Evolutionary conservation across 2,113 vertebrate genomes (phyloP), one percentile per base, ranked within the genome.

Genomic region (Corynorhinus townsendii): DNA sequence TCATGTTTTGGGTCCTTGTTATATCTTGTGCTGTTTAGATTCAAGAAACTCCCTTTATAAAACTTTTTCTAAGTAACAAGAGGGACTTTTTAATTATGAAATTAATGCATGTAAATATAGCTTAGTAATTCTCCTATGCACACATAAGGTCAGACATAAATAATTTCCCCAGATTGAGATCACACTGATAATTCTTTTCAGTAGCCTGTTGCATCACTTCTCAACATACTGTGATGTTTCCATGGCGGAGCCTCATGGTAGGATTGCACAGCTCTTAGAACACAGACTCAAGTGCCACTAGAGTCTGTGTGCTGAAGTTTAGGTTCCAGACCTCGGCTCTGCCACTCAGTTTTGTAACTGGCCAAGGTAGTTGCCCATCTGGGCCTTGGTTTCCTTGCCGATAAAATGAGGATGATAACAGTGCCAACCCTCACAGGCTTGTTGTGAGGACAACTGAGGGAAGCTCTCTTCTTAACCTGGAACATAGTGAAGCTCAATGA

Each of bases 61-160:
- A 38, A 16, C 26, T 45, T 72, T 79, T 88, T 43, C 11, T 54
- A 86, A 81, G 43, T 80, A 84, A 64, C 33, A 69, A 7, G 45
- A 77, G 28, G 11, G 19, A 72, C 56, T 64, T 83, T 90, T 43
- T 91, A 45, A 85, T 30, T 49, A 76, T 71, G 68, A 95, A 43
- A 64, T 5, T 81, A 95, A 88, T 49, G 38, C 38, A n/a, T 45
- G 14, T 49, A 68, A 81, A 80, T 73, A 62, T 26, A 69, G 19
- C 15, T n/a, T 52, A 56, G 56, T 45, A 43, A 73, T 56, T 85
- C 38, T 69, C 33, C 35, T 47, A 16, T 24, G 22, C 56, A 52
- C 11, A 82, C 9, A 33, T 15, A 40, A 73, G n/a, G 71, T 16
- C 19, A 89, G 52, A n/a, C 56, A 2, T 75, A 22, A n/a, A 24